Conservation (phyloP, 2,113 vertebrate genomes). For the Thymallus thymallus region DNA sequence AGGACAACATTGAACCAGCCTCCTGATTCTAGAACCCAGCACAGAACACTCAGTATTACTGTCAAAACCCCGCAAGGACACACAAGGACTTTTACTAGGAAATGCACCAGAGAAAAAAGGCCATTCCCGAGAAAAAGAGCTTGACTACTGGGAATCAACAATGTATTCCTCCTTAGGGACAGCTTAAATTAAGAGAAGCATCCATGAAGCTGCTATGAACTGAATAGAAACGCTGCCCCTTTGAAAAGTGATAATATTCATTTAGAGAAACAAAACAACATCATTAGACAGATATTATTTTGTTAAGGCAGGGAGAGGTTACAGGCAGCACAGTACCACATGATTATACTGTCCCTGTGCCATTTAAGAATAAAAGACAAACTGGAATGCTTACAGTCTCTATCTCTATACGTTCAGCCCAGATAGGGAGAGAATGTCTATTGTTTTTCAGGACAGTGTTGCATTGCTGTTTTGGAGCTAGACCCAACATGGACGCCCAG, state of each 20-base stretch:
- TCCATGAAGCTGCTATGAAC: neutral
- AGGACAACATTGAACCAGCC: neutral
- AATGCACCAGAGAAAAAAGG: neutral
- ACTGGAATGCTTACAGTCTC: neutral
- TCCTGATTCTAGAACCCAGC: neutral
- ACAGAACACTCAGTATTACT: neutral
- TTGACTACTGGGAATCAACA: constrained; percentile 20
- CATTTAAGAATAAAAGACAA: constrained; percentile 12
- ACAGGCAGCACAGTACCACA: neutral
- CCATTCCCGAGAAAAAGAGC: constrained; percentile 10
- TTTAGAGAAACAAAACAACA: neutral
- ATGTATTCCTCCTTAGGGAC: neutral
- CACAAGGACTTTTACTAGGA: neutral
- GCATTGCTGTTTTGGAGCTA: neutral
- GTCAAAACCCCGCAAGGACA: neutral
- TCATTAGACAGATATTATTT: neutral
- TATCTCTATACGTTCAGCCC: neutral
- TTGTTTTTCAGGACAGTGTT: constrained; percentile 1
- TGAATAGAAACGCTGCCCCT: neutral
- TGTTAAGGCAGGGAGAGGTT: constrained; percentile 2
- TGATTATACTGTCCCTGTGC: neutral
- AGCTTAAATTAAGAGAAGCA: neutral
- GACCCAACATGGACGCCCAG: no score
- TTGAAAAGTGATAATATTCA: neutral
- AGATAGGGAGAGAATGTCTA: constrained; percentile 7